Evolutionary conservation across 2,797 vertebrate species (phyloP).

Genomic region (Trachurus trachurus): DNA sequence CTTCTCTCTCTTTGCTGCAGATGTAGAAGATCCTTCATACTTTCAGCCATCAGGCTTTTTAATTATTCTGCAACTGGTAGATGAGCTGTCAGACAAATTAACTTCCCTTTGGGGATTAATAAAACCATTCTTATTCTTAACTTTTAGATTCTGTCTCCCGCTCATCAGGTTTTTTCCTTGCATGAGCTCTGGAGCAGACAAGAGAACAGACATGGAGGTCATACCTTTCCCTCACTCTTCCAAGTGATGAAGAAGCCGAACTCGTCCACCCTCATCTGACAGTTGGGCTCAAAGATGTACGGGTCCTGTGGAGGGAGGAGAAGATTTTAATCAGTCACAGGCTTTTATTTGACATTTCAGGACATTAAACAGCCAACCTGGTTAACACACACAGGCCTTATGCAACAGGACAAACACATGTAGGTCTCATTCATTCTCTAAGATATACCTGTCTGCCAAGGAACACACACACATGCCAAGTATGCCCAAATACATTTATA

Average conservation of each 20-base stretch:
- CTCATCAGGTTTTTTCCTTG: not conserved
- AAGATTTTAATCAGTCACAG: constrained; percentile 36
- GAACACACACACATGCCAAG: constrained; percentile 15
- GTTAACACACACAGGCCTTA: constrained; percentile 26
- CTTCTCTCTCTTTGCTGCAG: no score
- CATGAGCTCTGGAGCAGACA: not conserved
- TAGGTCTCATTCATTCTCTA: constrained; percentile 39
- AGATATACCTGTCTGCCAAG: constrained; percentile 16
- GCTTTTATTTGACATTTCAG: constrained; percentile 57
- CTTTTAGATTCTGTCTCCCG: not conserved
- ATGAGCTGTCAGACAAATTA: no score
- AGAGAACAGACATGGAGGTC: not conserved
- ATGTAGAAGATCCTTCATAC: no score
- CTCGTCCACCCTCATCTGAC: constrained; percentile 96
- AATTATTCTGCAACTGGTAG: no score
- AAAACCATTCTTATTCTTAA: not conserved
- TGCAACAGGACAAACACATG: constrained; percentile 49
- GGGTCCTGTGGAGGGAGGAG: constrained; percentile 89
- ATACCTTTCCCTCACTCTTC: constrained; percentile 99
- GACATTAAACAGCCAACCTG: constrained; percentile 48
- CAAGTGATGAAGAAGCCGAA: constrained; percentile 97
- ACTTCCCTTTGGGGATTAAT: no score
- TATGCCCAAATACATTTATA: constrained; percentile 16
- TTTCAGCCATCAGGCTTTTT: no score
- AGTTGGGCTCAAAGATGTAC: constrained; percentile 95